Evolutionary conservation across 2,113 vertebrate genomes (phyloP).

Genomic region (Tyto alba): DNA sequence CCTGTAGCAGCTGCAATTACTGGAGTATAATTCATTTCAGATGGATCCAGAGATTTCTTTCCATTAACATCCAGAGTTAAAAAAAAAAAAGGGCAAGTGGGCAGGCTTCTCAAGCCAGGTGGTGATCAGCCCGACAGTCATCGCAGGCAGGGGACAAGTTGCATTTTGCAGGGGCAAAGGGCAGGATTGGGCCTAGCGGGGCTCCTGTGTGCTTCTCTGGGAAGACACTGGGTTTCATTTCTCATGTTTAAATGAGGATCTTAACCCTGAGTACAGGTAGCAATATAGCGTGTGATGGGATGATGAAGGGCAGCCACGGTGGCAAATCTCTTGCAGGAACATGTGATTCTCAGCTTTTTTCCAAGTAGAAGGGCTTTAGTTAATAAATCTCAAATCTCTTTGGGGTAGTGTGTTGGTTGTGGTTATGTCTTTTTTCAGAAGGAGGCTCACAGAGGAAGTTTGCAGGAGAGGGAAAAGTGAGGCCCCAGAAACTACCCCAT

Average conservation of each 20-base stretch:
- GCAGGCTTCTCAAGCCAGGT: neutral
- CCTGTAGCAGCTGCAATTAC: constrained; percentile 53
- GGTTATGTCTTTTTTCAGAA: neutral
- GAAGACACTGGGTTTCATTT: neutral
- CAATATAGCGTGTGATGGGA: neutral
- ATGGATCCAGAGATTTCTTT: constrained; percentile 37
- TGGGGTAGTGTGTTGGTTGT: rapidly evolving
- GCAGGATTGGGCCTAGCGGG: neutral
- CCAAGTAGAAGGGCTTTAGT: neutral
- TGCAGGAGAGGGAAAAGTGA: neutral
- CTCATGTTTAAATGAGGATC: neutral
- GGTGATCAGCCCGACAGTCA: neutral
- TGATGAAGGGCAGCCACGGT: neutral
- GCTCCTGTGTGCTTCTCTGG: neutral
- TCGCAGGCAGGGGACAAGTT: neutral
- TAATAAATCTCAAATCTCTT: neutral
- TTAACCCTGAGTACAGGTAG: neutral
- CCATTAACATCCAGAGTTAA: neutral
- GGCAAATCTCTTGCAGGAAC: neutral
- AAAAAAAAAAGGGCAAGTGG: neutral
- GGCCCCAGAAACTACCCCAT: neutral
- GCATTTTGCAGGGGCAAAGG: neutral
- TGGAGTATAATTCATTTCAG: constrained; percentile 46
- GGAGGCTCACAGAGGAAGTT: neutral
- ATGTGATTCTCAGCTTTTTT: neutral